Conservation (phyloP, 2,888 invertebrate species). For the Drosophila vallismaia region DNA sequence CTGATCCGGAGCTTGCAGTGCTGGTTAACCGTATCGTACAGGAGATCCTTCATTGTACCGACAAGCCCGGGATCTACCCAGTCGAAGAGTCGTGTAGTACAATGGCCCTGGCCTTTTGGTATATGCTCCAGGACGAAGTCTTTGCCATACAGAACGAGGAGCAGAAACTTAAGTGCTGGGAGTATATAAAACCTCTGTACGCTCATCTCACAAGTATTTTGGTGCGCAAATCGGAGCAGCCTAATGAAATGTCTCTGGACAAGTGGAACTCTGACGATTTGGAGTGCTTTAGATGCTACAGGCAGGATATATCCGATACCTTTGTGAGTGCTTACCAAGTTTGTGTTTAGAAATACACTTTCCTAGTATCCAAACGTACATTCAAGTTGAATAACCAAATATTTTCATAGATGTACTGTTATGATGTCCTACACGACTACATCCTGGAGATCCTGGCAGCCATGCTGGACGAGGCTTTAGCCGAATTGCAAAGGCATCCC, state of each 20-base stretch:
- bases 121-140: conserved; percentile 88
- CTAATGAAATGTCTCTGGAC: conserved; percentile 86
- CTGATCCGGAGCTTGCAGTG: conserved; percentile 84
- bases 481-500: conserved; percentile 82
- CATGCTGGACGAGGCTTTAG: conserved; percentile 86
- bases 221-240: conserved; percentile 91
- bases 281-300: conserved; percentile 93
- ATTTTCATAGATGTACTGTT: conserved; percentile 90
- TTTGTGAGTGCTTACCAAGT: conserved; percentile 85
- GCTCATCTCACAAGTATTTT: conserved; percentile 90
- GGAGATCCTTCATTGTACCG: conserved; percentile 91
- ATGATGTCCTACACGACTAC: conserved; percentile 90
- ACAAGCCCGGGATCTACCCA: conserved; percentile 92
- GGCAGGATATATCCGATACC: conserved; percentile 94
- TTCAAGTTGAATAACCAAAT: conserved; percentile 17
- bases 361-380: background rate
- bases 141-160: conserved; percentile 80
- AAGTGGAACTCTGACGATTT: conserved; percentile 90
- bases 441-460: conserved; percentile 89
- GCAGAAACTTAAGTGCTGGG: conserved; percentile 81
- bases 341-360: background rate
- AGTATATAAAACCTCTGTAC: conserved; percentile 90
- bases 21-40: conserved; percentile 87
- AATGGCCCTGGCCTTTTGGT: conserved; percentile 96
- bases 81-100: conserved; percentile 94